Evolutionary conservation across 2,113 vertebrate species (phyloP), one percentile per base, ranked within the genome.

Genomic region (Argyrosomus japonicus): DNA sequence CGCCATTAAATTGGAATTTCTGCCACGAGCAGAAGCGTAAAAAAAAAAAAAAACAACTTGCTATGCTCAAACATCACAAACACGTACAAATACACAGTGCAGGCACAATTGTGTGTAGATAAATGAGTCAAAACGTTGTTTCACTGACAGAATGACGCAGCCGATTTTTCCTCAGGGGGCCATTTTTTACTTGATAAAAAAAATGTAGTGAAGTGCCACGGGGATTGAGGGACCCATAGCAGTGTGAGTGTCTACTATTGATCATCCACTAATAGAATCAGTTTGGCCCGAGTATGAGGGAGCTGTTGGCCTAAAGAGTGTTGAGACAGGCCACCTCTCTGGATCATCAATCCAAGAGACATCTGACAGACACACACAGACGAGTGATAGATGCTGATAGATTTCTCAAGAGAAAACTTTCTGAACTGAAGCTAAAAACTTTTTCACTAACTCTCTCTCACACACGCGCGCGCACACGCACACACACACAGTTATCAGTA

Each of bases 181-280:
- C 57, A 70, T 17, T 56, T 79, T 72, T 63, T 62, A n/a, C 40
- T 64, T 50, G 13, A 68, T 47, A 27, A 29, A 69, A 63, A 32
- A 62, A 74, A 21, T 12, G 18, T 6, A 1, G 23, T 1, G 0
- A 47, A 25, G 47, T 36, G 27, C 48, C 50, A 32, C 2, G 18
- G 25, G 60, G 13, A 61, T 32, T 79, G 23, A 54, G 64, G 45
- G 19, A 45, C 63, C 43, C 48, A 70, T 14, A 53, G 61, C 43
- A n/a, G 47, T 4, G n/a, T 40, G 60, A 80, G 43, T 13, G 71
- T 40, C 45, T 9, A 14, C 53, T 79, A 79, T 76, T 85, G 61
- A 76, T 85, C 68, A 82, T 47, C 71, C 21, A 67, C 56, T 53
- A 76, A 83, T 61, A 79, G 61, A 86, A 68, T 75, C 48, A 71